Evolutionary conservation across 2,797 vertebrate genomes (phyloP), one percentile per base, ranked within the genome.

Genomic region (Eupleurogrammus muticus): DNA sequence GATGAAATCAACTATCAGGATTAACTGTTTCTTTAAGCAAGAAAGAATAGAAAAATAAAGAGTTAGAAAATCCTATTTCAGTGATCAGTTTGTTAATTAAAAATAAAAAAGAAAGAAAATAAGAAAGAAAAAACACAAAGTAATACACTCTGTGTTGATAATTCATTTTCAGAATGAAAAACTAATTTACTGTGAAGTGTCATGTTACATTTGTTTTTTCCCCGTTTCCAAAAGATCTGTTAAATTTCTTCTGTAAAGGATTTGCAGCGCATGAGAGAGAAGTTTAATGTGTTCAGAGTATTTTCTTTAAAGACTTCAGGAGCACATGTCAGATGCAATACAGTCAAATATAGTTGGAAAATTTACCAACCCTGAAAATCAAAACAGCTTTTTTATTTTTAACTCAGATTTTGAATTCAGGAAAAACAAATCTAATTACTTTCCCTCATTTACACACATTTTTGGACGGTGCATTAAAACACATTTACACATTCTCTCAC

Each of bases 141-240:
- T 46, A 60, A 79, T 36, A 69, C 55, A 75, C 63, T 40, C 24
- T 44, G 48, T 44, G 40, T 77, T 73, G 64, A 71, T 81, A 64
- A 82, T 73, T 77, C 5, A 79, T 80, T 70, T 72, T 55, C n/a
- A 8, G 23, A 75, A 21, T 70, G 44, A 65, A 57, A 63, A 78
- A 51, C 32, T 7, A 1, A 70, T 74, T 71, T 82, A 14, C 46
- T 72, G 73, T 55, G n/a, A 42, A 54, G 52, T 47, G 20, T 71
- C 53, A 42, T 58, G 24, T 59, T 2, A 12, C 1, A 28, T 28
- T 28, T 28, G 6, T 28, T 9, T 61, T 75, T 58, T 50, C 52
- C 36, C 1, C 2, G 19, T n/a, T 70, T 47, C 54, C 6, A 6
- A 13, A 28, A 11, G 28, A 67, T 55, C 12, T 51, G 56, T 52